phyloP scores from a whole-genome alignment of 2,113 vertebrate species.

The Siniperca knerii region DNA sequence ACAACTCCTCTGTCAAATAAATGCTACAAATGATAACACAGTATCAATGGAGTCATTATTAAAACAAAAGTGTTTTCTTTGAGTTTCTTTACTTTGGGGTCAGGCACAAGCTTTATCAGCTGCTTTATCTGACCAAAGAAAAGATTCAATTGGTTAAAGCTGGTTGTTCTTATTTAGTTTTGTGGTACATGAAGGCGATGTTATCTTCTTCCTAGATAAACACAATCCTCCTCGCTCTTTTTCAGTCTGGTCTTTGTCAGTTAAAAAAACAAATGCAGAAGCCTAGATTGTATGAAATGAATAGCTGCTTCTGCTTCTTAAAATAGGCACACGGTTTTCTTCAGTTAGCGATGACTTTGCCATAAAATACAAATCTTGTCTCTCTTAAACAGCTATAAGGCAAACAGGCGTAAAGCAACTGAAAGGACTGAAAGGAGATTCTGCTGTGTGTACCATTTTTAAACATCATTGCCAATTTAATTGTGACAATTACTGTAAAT shows the following conservation, averaged over 20 bases:
- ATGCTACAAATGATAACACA: slow-evolving; percentile 5
- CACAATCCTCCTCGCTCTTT: neutral
- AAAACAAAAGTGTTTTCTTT: slow-evolving; percentile 5
- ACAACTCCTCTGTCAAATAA: slow-evolving; percentile 16
- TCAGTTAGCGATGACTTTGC: neutral
- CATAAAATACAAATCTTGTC: neutral
- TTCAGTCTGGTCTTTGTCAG: neutral
- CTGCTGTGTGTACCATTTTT: neutral
- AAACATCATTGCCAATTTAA: neutral
- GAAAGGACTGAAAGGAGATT: neutral
- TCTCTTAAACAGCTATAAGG: neutral
- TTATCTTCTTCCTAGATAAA: slow-evolving; percentile 20
- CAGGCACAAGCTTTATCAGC: slow-evolving; percentile 24
- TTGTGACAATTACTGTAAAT: neutral
- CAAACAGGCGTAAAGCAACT: neutral
- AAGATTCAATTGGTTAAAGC: slow-evolving; percentile 46
- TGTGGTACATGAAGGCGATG: slow-evolving; percentile 1
- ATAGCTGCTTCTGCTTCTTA: neutral
- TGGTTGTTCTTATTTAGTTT: slow-evolving; percentile 13
- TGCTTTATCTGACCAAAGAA: slow-evolving; percentile 36
- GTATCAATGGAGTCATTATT: neutral
- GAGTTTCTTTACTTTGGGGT: slow-evolving; percentile 16
- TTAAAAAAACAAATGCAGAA: neutral
- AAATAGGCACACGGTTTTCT: neutral
- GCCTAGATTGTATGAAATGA: neutral